Base-by-base conservation (phyloP, 2,797 vertebrate genomes). In the Pipistrellus pygmaeus region DNA sequence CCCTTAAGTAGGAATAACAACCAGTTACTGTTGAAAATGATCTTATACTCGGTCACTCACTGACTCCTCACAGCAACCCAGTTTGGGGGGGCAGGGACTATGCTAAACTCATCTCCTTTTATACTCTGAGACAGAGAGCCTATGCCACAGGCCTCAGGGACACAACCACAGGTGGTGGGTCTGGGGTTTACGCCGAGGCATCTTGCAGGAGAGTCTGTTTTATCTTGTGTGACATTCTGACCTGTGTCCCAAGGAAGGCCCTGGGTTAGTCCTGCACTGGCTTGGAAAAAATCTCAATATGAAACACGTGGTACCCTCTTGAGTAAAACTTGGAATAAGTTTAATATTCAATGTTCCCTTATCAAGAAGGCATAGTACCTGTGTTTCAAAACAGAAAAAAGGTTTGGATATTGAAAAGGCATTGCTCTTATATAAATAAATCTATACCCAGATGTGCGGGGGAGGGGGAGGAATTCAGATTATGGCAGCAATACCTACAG, bases 121-220 rank as follows among this genome's bases (percentile, higher is more conserved):
- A 30, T n/a, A 25, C 41, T 7, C 4, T 0, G 2, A 18, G 32
- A 6, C 2, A 3, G 6, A 12, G 12, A 25, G 30, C 25, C 85
- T 2, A 2, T 4, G 2, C 35, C 48, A 6, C 1, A 1, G 1
- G 35, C 10, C 14, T 12, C 25, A 1, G 20, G 14, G 14, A 7
- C 8, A 1, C 30, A 12, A 1, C 8, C 17, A 0, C 1, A 1
- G 12, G 15, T 0, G 11, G 15, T 4, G 2, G n/a, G 44, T 20
- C 53, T 2, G 1, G 5, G 25, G 32, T 2, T 10, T 14, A 6
- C 5, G 10, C 32, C 0, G 5, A 14, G 35, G 9, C 14, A 1
- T 11, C 25, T 17, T 2, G 14, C 9, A 10, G 68, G 35, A 21
- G 32, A 55, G 68, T 41, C 83, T n/a, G 41, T 30, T 46, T 23